Percentiles rank a stretch among this genome's conserved stretches.
Evolutionary conservation across 2,888 invertebrate species (phyloP).

Genomic region (Clanis bilineata): DNA sequence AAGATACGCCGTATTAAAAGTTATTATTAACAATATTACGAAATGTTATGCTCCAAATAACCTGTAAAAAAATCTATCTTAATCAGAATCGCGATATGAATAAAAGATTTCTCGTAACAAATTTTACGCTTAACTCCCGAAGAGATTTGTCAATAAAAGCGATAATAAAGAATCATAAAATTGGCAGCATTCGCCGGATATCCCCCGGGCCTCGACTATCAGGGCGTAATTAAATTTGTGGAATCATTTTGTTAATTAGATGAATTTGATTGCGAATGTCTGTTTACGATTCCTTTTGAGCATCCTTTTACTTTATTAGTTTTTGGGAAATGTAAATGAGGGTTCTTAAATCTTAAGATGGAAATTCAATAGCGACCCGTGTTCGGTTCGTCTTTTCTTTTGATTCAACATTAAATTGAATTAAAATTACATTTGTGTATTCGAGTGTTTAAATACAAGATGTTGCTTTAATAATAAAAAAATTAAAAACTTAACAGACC

Average conservation of each 20-base stretch:
- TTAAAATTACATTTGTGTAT: not conserved
- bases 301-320: constrained; percentile 9
- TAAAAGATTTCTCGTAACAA: not conserved
- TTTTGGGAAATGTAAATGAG: not conserved
- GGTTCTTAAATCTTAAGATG: not conserved
- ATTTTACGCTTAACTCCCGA: constrained; percentile 1
- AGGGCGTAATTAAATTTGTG: constrained; percentile 38
- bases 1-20: no score
- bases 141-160: constrained; percentile 21
- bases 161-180: constrained; percentile 40
- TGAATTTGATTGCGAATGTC: constrained; percentile 34
- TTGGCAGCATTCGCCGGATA: constrained; percentile 25
- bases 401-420: not conserved
- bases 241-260: constrained; percentile 36
- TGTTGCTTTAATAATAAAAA: not conserved
- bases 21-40: no score
- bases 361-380: not conserved
- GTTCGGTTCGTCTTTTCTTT: not conserved
- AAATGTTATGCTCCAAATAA: no score
- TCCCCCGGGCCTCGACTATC: constrained; percentile 21
- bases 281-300: constrained; percentile 29
- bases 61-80: no score
- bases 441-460: not conserved
- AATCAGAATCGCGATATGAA: not conserved
- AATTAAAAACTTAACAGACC: no score